Evolutionary conservation across 2,797 vertebrate genomes (phyloP).

Genomic region (Anguilla obscura): DNA sequence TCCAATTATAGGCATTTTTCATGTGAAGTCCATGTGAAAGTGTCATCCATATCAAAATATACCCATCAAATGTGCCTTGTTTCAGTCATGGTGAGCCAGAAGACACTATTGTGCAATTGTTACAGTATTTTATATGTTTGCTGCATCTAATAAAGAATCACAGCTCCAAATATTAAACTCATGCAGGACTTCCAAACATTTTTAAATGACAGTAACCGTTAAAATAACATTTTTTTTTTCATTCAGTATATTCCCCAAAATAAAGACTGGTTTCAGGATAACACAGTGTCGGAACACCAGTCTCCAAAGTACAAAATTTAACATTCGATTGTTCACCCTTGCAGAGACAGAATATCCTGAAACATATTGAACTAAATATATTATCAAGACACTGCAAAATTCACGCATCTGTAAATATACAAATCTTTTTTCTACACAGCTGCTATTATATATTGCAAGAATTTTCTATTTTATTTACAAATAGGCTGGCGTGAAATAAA

Average conservation of each 20-base stretch:
- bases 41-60: neutral
- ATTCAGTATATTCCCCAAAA: constrained; percentile 23
- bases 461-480: neutral
- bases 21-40: constrained; percentile 37
- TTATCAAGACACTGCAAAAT: neutral
- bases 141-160: neutral
- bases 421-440: neutral
- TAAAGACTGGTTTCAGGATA: neutral
- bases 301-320: constrained; percentile 50
- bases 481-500: neutral
- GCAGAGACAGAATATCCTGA: neutral
- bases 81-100: neutral
- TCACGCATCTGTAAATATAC: neutral
- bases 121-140: neutral
- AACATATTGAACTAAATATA: neutral
- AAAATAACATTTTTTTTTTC: constrained; percentile 25
- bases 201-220: constrained; percentile 30
- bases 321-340: constrained; percentile 27
- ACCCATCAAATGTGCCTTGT: neutral
- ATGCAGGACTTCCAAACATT: constrained; percentile 47
- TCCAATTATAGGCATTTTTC: constrained; percentile 39
- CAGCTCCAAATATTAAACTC: constrained; percentile 24
- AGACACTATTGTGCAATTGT: neutral
- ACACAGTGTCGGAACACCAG: neutral
- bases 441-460: neutral